Percentiles rank a stretch among this genome's conserved stretches.
Evolutionary conservation across 2,888 invertebrate genomes (phyloP).

Genomic region (Perithous albicinctus): DNA sequence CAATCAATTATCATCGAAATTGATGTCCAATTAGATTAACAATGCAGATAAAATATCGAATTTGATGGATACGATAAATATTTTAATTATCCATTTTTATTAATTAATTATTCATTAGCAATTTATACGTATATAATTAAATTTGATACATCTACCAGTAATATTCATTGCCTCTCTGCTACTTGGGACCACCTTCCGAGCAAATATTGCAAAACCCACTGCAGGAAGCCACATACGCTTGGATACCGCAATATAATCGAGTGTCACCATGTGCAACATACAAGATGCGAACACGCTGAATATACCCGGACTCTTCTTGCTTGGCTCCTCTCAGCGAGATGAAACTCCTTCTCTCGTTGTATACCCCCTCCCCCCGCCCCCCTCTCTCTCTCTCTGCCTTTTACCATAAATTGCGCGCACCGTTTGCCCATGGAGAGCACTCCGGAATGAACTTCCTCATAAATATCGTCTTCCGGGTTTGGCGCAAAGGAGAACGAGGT

Average conservation of each 20-base stretch:
- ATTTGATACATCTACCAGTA: neutral
- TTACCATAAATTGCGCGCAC: constrained; percentile 57
- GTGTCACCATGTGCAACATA: neutral
- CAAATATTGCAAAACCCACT: neutral
- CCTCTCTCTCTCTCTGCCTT: constrained; percentile 25
- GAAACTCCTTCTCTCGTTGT: neutral
- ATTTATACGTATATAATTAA: neutral
- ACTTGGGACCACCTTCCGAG: too few relatives aligned
- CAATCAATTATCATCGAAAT: neutral
- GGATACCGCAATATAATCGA: constrained; percentile 2
- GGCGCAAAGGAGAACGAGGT: constrained; percentile 27
- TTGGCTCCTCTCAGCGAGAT: constrained; percentile 13
- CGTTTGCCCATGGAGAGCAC: constrained; percentile 58
- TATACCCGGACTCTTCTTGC: constrained; percentile 19
- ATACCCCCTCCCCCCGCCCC: too few relatives aligned
- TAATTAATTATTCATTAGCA: neutral
- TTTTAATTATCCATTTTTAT: neutral
- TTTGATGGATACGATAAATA: constrained; percentile 10
- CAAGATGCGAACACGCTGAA: constrained; percentile 1
- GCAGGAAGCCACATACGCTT: neutral
- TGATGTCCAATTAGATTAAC: neutral
- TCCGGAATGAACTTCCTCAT: constrained; percentile 62
- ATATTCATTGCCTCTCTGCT: too few relatives aligned
- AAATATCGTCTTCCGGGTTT: constrained; percentile 65
- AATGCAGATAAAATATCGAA: neutral